phyloP scores from a whole-genome alignment of 2,888 invertebrate genomes.

The Pollenia griseotomentosa region DNA sequence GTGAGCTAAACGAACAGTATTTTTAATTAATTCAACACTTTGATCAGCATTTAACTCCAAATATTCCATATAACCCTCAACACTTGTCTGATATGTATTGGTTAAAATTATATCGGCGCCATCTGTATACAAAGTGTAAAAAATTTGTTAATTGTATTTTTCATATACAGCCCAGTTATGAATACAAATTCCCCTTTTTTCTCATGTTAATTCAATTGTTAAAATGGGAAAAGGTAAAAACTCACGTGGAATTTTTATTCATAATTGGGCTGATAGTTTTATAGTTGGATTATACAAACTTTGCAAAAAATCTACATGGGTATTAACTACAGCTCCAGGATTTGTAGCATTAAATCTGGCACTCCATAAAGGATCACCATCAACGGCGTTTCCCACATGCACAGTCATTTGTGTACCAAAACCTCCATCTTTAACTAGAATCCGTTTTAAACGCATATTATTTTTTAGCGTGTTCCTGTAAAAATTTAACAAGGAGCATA shows the following conservation, averaged over 20 bases:
- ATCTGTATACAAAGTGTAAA: conserved; percentile 85
- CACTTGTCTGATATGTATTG: conserved; percentile 95
- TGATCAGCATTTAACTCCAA: conserved; percentile 88
- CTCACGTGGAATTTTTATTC: too few relatives aligned
- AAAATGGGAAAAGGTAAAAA: too few relatives aligned
- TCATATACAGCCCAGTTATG: background rate
- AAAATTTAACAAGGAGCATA: background rate
- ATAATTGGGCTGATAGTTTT: too few relatives aligned
- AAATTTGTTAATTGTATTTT: background rate
- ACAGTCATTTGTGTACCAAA: conserved; percentile 92
- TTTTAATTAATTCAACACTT: conserved; percentile 89
- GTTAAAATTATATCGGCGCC: conserved; percentile 95
- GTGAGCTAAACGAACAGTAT: conserved; percentile 90
- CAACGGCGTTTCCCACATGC: conserved; percentile 90
- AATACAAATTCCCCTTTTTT: background rate
- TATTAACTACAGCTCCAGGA: conserved; percentile 91
- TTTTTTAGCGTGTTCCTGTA: background rate
- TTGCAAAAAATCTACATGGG: conserved; percentile 92
- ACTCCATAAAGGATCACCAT: conserved; percentile 96
- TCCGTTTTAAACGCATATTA: conserved; percentile 79
- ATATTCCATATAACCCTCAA: conserved; percentile 90
- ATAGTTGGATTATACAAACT: conserved; percentile 84
- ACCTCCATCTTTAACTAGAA: conserved; percentile 89
- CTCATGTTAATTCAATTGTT: too few relatives aligned
- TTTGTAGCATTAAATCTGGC: conserved; percentile 92